Base-by-base conservation (phyloP, 2,113 vertebrate genomes). In the Phainopepla nitens region DNA sequence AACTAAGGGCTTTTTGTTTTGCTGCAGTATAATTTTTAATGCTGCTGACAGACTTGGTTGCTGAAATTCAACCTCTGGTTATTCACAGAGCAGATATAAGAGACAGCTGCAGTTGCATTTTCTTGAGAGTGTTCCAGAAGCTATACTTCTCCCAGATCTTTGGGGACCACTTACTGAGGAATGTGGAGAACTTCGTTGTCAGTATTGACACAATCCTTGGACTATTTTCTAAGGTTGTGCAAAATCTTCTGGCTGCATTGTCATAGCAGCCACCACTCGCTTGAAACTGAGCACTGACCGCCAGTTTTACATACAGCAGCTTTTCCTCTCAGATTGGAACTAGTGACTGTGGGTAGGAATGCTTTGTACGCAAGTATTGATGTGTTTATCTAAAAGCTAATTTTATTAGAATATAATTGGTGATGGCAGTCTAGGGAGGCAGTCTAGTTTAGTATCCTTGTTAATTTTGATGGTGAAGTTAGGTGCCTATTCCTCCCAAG, bases 11-110 rank as follows among this genome's bases (percentile, higher is more conserved):
- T 61, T 72, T 75, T 94, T 89, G 35, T 49, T 96, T 82, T 89
- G 42, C 36, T 85, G 70, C 45, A 72, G 21, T 70, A 6, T 87
- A 27, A 90, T 69, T 73, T 82, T 82, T 91, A 80, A 50, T 58
- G 42, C 78, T 82, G 45, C 61, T 79, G 77, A 51, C 75, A 69
- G 54, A 28, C 25, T 49, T 78, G 31, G 11, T 31, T 79, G 78
- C 57, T 86, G 86, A 89, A 94, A 92, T 86, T 77, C 73, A 76
- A 54, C n/a, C 66, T 79, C 65, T 94, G 53, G 28, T 72, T 94
- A 56, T 71, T 91, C 49, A 58, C 44, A 84, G 44, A 89, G 56
- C 69, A n/a, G 28, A 83, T 87, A 44, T 24, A 88, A 57, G 23
- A 54, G 75, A 41, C 49, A 94, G 57, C 77, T 94, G 84, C 62